These are phyloP conservation scores for Athene cunicularia DNA, from an alignment of 2,113 vertebrate species.

Conservation along the genomic window DNA sequence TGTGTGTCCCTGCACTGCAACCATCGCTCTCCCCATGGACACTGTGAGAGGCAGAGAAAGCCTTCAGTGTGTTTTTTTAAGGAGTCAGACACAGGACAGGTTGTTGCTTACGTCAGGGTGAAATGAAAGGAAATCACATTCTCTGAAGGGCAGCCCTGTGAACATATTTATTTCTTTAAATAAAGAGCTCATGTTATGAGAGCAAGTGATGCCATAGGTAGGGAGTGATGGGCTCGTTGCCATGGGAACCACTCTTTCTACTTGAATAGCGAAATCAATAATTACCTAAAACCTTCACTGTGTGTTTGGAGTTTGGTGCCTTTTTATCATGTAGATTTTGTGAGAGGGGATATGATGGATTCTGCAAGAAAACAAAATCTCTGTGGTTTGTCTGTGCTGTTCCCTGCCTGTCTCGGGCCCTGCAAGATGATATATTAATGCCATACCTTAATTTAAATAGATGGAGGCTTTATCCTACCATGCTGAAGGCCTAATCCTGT, in stretches of 20 bases:
- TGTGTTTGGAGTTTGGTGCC: constrained; percentile 17
- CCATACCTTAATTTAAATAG: background rate
- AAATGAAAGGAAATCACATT: background rate
- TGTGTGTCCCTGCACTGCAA: too few species aligned
- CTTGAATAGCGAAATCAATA: constrained; percentile 67
- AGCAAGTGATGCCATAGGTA: constrained; percentile 12
- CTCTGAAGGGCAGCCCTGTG: background rate
- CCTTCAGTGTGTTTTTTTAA: background rate
- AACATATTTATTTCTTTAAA: background rate
- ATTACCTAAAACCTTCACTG: constrained; percentile 26
- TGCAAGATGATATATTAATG: background rate
- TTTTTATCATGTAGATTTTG: background rate
- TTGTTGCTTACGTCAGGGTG: accelerated
- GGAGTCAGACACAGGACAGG: accelerated
- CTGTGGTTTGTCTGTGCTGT: background rate
- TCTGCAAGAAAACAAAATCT: background rate
- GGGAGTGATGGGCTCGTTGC: constrained; percentile 36
- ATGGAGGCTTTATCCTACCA: background rate
- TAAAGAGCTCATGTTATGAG: background rate
- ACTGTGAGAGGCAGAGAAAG: accelerated
- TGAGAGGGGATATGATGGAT: background rate
- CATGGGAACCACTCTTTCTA: constrained; percentile 56
- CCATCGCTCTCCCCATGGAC: accelerated
- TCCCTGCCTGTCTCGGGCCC: background rate
- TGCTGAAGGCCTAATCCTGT: background rate